Percentiles rank a stretch among this genome's conserved stretches.
Evolutionary conservation across 2,113 vertebrate species (phyloP).

Genomic region (Peromyscus maniculatus): DNA sequence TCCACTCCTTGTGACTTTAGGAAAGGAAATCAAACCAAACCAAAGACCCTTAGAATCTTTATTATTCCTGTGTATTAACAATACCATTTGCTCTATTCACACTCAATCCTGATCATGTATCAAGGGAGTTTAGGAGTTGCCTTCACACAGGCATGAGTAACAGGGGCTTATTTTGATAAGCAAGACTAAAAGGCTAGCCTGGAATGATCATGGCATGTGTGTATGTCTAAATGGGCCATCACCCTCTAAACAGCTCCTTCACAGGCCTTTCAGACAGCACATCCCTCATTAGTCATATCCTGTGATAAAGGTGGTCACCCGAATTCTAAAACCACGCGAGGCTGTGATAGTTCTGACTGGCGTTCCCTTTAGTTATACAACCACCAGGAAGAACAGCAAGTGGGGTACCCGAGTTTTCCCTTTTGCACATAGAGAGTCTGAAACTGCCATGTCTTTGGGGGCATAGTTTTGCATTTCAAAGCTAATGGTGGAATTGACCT

Average conservation of each 20-base stretch:
- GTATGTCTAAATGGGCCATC: neutral
- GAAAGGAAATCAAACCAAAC: neutral
- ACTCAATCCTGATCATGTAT: neutral
- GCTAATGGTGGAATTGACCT: neutral
- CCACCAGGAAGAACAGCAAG: neutral
- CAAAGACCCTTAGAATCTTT: neutral
- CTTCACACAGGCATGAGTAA: neutral
- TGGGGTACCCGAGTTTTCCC: neutral
- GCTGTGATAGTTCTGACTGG: neutral
- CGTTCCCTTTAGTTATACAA: neutral
- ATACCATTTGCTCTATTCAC: neutral
- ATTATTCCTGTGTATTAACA: neutral
- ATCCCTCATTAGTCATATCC: neutral
- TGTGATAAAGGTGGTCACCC: neutral
- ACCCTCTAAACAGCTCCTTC: neutral
- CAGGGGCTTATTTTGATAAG: neutral
- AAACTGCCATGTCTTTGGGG: neutral
- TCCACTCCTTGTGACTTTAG: neutral
- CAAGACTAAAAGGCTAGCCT: neutral
- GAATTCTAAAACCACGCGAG: neutral
- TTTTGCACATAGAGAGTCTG: neutral
- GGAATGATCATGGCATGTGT: neutral
- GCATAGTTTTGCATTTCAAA: constrained; percentile 42
- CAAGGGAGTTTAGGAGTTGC: neutral
- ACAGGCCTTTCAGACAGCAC: neutral